A percentile compares a stretch with the other conserved stretches of the same genome.
Conservation (phyloP, 2,113 vertebrate genomes). For the Crocuta crocuta region DNA sequence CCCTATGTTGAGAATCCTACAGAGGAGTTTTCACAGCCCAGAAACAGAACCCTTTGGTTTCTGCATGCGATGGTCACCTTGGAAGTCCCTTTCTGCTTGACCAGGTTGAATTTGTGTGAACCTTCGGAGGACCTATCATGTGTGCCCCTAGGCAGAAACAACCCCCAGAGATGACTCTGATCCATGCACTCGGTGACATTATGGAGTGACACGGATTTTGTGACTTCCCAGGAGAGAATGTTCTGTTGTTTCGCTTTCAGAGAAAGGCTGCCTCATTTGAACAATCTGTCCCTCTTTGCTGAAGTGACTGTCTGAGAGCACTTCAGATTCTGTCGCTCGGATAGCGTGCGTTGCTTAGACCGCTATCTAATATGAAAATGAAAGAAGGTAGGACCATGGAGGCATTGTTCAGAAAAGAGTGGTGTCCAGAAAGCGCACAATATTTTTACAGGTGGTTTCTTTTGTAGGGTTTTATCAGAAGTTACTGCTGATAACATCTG, state of each 20-base stretch:
- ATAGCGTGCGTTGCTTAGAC: not conserved
- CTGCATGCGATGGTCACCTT: slow-evolving; percentile 39
- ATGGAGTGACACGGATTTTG: not conserved
- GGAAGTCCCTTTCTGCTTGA: slow-evolving; percentile 48
- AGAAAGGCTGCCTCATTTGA: slow-evolving; percentile 6
- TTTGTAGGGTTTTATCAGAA: not conserved
- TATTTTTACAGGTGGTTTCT: not conserved
- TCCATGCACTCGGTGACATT: not conserved
- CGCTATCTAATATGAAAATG: not conserved
- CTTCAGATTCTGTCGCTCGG: not conserved
- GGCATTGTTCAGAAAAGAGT: not conserved
- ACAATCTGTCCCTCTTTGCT: not conserved
- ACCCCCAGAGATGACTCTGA: not conserved
- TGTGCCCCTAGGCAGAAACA: not conserved
- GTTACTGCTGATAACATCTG: not conserved
- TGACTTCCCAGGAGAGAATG: not conserved
- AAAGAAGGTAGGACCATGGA: not conserved
- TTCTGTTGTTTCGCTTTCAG: slow-evolving; percentile 18
- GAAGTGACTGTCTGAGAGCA: not conserved
- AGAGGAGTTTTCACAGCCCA: slow-evolving; percentile 27
- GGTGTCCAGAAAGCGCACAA: not conserved
- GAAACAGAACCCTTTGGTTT: slow-evolving; percentile 43
- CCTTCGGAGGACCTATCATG: slow-evolving; percentile 32
- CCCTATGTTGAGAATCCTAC: slow-evolving; percentile 27
- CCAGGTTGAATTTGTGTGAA: slow-evolving; percentile 70